Conservation (phyloP, 2,797 vertebrate genomes). For the Paratrypauchen microcephalus region DNA sequence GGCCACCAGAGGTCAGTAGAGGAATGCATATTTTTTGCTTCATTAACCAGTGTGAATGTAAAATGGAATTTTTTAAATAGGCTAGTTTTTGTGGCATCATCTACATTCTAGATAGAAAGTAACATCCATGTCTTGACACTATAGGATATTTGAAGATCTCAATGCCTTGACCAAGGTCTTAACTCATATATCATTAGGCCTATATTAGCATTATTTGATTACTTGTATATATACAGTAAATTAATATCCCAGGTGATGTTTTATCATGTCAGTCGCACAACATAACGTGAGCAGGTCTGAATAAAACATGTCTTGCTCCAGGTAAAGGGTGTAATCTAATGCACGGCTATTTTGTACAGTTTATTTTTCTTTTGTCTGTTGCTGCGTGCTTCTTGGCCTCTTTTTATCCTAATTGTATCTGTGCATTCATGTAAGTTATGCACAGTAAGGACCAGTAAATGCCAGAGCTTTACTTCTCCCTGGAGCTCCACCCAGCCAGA, state of each 20-base stretch:
- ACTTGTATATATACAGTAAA: too few relatives aligned
- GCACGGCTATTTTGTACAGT: slow-evolving; percentile 34
- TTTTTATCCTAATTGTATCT: slow-evolving; percentile 39
- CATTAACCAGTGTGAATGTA: background rate
- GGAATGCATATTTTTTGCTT: background rate
- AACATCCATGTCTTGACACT: too few relatives aligned
- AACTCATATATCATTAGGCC: too few relatives aligned
- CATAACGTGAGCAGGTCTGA: background rate
- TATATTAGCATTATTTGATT: too few relatives aligned
- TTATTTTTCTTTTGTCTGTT: slow-evolving; percentile 47
- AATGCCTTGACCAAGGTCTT: too few relatives aligned
- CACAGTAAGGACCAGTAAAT: slow-evolving; percentile 60
- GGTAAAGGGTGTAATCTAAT: slow-evolving; percentile 40
- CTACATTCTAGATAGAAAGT: too few relatives aligned
- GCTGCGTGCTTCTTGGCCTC: slow-evolving; percentile 24
- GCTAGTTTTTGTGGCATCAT: too few relatives aligned
- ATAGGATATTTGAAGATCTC: too few relatives aligned
- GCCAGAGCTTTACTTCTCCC: slow-evolving; percentile 52
- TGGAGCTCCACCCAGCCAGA: slow-evolving; percentile 62
- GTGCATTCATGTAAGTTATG: slow-evolving; percentile 49
- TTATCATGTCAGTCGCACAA: background rate
- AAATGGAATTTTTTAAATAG: too few relatives aligned
- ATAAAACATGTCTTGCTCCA: slow-evolving; percentile 3
- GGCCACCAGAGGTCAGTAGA: background rate
- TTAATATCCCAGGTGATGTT: background rate